Conservation (phyloP, 2,113 vertebrate species). For the Strix aluco region DNA sequence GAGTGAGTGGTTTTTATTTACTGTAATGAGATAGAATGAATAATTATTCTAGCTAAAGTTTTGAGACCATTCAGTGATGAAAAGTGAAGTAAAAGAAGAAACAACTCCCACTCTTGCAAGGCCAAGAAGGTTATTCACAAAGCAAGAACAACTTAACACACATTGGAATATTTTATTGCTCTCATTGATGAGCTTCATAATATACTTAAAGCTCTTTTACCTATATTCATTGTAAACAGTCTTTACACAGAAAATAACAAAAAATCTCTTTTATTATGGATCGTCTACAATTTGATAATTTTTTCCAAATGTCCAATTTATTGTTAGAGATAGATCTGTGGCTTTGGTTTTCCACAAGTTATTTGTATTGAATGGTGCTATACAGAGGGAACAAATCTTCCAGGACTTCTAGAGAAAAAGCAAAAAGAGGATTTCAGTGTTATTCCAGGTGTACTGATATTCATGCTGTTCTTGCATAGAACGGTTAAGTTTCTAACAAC, state of each 20-base stretch:
- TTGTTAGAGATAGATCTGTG: background rate
- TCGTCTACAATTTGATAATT: background rate
- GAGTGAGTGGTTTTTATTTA: background rate
- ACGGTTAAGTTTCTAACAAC: background rate
- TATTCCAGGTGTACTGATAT: background rate
- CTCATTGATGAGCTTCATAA: background rate
- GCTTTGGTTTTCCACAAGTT: background rate
- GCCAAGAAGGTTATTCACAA: background rate
- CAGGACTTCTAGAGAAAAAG: background rate
- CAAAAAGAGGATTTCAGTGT: background rate
- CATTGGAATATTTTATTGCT: background rate
- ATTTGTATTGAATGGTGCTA: background rate
- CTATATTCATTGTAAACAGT: background rate
- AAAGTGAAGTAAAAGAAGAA: background rate
- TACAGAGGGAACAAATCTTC: background rate
- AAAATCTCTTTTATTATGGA: background rate
- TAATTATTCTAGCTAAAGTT: background rate
- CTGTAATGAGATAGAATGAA: background rate
- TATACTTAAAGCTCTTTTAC: background rate
- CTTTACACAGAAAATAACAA: background rate
- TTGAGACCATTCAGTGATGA: background rate
- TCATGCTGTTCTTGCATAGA: background rate
- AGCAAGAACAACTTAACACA: background rate
- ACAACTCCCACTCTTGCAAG: background rate
- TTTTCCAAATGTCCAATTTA: background rate